A percentile compares a stretch with the other conserved stretches of the same genome.
Evolutionary conservation across 2,888 invertebrate genomes (phyloP).

Genomic region (Oscheius sp.): DNA sequence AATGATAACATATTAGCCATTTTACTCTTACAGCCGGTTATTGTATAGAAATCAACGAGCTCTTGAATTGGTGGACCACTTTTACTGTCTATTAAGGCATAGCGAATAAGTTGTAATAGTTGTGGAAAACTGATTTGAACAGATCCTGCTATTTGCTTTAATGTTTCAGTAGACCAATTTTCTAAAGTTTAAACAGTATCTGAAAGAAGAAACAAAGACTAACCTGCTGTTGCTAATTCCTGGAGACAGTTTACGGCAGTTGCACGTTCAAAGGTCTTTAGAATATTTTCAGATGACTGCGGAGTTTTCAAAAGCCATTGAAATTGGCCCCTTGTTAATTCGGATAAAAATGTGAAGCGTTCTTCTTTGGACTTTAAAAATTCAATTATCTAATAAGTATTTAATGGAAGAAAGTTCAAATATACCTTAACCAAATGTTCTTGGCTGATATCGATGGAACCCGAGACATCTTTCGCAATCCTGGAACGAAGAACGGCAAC

Average conservation of each 20-base stretch:
- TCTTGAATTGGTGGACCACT: constrained; percentile 66
- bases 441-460: neutral
- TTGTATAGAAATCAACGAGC: constrained; percentile 59
- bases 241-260: neutral
- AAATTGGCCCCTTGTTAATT: constrained; percentile 44
- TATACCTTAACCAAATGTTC: neutral
- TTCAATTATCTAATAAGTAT: constrained; percentile 37
- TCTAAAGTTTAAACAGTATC: constrained; percentile 25
- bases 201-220: neutral
- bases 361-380: constrained; percentile 58
- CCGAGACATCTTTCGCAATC: constrained; percentile 7
- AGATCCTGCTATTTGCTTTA: constrained; percentile 30
- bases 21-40: constrained; percentile 44
- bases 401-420: neutral
- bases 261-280: neutral
- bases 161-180: constrained; percentile 9
- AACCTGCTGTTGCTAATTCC: neutral
- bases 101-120: constrained; percentile 36
- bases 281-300: constrained; percentile 28
- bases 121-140: constrained; percentile 34
- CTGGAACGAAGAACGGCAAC: constrained; percentile 1
- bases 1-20: constrained; percentile 34
- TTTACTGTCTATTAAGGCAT: constrained; percentile 56
- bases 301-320: constrained; percentile 43
- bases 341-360: constrained; percentile 42